These are phyloP conservation scores for Meriones unguiculatus DNA, from an alignment of 2,113 vertebrate species.

Conservation along the genomic window DNA sequence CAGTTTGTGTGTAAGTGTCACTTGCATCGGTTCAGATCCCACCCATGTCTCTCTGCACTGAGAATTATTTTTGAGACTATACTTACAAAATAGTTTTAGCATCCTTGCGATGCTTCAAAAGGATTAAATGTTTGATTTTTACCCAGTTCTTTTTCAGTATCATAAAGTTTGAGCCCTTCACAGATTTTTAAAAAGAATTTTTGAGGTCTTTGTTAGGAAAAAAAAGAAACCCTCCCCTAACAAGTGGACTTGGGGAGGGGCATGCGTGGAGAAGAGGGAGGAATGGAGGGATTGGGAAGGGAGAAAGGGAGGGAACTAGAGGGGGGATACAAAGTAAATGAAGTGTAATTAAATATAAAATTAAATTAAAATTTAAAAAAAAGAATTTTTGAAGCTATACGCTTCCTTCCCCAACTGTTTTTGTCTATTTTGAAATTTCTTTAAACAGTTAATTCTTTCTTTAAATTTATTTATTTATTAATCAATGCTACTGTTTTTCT, in stretches of 20 bases:
- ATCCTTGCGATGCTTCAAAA: background rate
- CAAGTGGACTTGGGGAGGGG: no score
- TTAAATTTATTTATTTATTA: background rate
- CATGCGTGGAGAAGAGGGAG: no score
- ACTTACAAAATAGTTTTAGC: conserved; percentile 10
- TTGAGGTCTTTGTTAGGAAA: no score
- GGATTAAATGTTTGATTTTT: conserved; percentile 4
- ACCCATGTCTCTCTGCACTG: background rate
- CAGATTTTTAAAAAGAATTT: background rate
- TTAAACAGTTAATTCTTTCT: background rate
- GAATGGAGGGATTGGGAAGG: no score
- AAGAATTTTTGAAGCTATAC: background rate
- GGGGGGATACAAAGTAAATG: no score
- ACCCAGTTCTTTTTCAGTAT: background rate
- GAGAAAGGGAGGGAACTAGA: no score
- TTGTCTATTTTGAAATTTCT: background rate
- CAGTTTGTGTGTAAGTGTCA: background rate
- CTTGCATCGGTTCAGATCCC: background rate
- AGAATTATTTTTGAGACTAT: conserved; percentile 17
- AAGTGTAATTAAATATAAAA: no score
- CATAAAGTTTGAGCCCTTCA: background rate
- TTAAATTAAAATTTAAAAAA: no score
- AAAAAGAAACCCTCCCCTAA: no score
- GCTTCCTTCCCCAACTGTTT: background rate
- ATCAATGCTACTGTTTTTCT: background rate